Conservation (phyloP, 2,888 invertebrate genomes). For the Mechanitis mazaeus region DNA sequence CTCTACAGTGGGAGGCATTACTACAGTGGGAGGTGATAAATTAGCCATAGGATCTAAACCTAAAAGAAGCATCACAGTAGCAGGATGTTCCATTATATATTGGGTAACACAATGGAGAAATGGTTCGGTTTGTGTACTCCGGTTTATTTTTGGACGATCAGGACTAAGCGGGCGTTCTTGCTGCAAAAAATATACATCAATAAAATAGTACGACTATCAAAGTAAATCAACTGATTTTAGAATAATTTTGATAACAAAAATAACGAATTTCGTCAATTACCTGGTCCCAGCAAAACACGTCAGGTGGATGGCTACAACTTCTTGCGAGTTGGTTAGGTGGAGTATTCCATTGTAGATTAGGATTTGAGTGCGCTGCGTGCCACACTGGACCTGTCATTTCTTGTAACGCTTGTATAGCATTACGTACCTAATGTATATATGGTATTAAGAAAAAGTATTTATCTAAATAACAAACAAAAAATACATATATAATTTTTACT, state of each 20-base stretch:
- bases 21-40: constrained; percentile 55
- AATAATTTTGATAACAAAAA: not conserved
- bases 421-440: constrained; percentile 78
- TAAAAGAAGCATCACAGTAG: constrained; percentile 82
- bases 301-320: constrained; percentile 90
- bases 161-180: constrained; percentile 63
- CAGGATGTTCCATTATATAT: constrained; percentile 84
- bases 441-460: not conserved
- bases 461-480: not conserved
- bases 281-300: constrained; percentile 87
- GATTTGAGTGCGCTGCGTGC: constrained; percentile 89
- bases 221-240: constrained; percentile 12
- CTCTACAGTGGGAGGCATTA: constrained; percentile 63
- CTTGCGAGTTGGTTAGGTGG: constrained; percentile 80
- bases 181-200: constrained; percentile 37
- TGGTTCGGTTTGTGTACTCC: constrained; percentile 80
- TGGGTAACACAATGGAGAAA: constrained; percentile 77
- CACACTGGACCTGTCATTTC: constrained; percentile 84
- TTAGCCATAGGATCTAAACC: constrained; percentile 81
- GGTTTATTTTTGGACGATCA: constrained; percentile 58
- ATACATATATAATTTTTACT: too few relatives aligned
- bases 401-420: constrained; percentile 89
- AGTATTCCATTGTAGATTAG: constrained; percentile 81
- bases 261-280: constrained; percentile 34
- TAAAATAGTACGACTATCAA: constrained; percentile 13